phyloP scores from a whole-genome alignment of 2,797 vertebrate species.

The Anableps anableps region DNA sequence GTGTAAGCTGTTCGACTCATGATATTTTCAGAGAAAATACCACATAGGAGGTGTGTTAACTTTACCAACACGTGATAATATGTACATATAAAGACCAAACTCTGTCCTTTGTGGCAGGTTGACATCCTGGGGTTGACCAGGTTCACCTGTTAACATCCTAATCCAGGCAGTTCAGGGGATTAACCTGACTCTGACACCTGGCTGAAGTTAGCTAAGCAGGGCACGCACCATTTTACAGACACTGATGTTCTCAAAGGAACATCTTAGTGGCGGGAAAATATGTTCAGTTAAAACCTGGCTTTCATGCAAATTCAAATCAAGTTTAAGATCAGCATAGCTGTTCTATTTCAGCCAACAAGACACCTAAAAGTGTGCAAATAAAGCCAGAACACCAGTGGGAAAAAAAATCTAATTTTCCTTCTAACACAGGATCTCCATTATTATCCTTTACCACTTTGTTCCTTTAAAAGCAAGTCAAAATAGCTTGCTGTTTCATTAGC shows the following conservation, averaged over 20 bases:
- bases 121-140: conserved; percentile 30
- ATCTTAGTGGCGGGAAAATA: not conserved
- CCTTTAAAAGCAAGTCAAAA: not conserved
- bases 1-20: not conserved
- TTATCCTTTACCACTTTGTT: not conserved
- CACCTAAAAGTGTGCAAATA: not conserved
- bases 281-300: not conserved
- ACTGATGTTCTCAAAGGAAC: conserved; percentile 6
- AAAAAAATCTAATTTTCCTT: not conserved
- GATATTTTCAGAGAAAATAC: not conserved
- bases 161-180: conserved; percentile 49
- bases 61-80: not conserved
- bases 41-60: not conserved
- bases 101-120: conserved; percentile 24
- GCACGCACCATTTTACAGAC: conserved; percentile 26
- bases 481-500: conserved; percentile 21
- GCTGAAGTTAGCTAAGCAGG: conserved; percentile 28
- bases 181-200: conserved; percentile 56
- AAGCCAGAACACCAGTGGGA: not conserved
- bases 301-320: not conserved
- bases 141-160: conserved; percentile 59
- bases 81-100: conserved; percentile 12
- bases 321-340: not conserved
- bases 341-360: not conserved
- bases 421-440: not conserved